Evolutionary conservation across 2,888 invertebrate genomes (phyloP), one percentile per base, ranked within the genome.

Genomic region (Bruchidius siliquastri): DNA sequence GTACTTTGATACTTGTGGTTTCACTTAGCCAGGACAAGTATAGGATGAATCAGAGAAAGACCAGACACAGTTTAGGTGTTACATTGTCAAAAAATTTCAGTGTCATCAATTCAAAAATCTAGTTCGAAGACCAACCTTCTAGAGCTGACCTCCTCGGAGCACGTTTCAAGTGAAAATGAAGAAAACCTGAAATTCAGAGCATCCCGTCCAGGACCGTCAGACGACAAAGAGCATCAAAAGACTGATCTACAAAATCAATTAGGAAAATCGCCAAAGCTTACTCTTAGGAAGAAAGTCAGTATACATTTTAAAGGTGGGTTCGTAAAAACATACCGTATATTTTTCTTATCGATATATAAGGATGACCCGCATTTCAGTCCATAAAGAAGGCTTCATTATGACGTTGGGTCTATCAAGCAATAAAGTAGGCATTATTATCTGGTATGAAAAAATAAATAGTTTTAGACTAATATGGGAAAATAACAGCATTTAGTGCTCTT

Each of bases 271-370:
- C 82, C 83, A 6, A 86, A 86, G 77, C 74, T 83, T 22, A 85
- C 84, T 73, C 83, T 86, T 68, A 81, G 85, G 32, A 80, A 85
- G 68, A 87, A 87, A 79, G 87, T 88, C 13, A 87, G 87, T 0
- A 87, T 88, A 69, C 87, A 87, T 77, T 88, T 88, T 79, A 87
- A 87, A 76, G 86, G 86, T 0, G 85, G 84, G 68, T 68, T 21
- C 2, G 1, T 13, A 49, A 13, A 1, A 49, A 49, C 3, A 13
- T 13, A 49, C 1, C 18, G 49, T 8, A 13, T n/a, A n/a, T 49
- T 49, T 4, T 26, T 26, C 26, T 4, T 26, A 4, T 49, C 49
- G 49, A 49, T 13, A 18, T 49, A 49, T 18, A 49, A 49, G 8
- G 18, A 49, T 49, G 18, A 49, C 6, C 49, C 8, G 26, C 26